phyloP scores from a whole-genome alignment of 2,113 vertebrate genomes.

The Mormoops blainvillei region DNA sequence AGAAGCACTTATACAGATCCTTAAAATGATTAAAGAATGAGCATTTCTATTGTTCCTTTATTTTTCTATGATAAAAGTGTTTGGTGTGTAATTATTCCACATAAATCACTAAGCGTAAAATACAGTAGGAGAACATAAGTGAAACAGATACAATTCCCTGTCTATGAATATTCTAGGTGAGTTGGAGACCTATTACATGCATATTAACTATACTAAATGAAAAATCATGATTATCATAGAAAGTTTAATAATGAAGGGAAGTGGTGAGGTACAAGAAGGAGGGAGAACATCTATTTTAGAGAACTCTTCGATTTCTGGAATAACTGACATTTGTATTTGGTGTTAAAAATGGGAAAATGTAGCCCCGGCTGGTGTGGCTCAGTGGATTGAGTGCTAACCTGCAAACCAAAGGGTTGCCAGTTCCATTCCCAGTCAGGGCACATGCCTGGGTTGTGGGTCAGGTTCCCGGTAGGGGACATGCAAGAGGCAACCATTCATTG shows the following conservation, averaged over 20 bases:
- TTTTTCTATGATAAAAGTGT: background rate
- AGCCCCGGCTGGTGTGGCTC: too few species aligned
- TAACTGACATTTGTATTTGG: background rate
- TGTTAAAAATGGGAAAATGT: background rate
- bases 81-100: background rate
- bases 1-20: background rate
- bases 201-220: background rate
- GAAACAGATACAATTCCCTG: background rate
- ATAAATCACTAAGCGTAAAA: background rate
- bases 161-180: background rate
- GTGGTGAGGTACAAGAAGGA: rapidly evolving
- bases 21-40: background rate
- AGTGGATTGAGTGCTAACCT: too few species aligned
- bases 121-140: background rate
- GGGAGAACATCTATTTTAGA: background rate
- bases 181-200: background rate
- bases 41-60: background rate
- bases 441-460: too few species aligned
- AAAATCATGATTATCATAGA: background rate
- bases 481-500: too few species aligned
- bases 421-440: too few species aligned
- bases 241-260: background rate
- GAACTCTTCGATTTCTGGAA: background rate
- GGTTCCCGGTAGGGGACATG: too few species aligned
- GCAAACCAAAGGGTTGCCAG: too few species aligned